A percentile compares a stretch with the other conserved stretches of the same genome.
phyloP scores from a whole-genome alignment of 2,797 vertebrate species.

The Pempheris klunzingeri region DNA sequence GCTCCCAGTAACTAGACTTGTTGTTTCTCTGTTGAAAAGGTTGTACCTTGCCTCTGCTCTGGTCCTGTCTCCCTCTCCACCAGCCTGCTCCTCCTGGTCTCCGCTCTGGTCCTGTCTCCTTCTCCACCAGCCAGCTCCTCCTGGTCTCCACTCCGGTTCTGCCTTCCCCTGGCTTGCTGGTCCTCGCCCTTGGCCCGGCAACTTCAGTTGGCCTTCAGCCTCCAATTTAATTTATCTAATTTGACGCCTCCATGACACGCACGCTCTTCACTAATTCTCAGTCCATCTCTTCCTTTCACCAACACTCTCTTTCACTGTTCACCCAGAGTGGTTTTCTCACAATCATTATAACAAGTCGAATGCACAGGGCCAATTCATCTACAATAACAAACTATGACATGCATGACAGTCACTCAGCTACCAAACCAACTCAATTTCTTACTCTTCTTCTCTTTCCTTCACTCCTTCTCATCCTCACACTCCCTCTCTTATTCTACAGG shows the following conservation, averaged over 20 bases:
- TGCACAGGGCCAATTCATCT: not conserved
- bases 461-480: constrained; percentile 13
- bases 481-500: not conserved
- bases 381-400: constrained; percentile 21
- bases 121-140: too few relatives aligned
- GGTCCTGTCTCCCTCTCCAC: too few relatives aligned
- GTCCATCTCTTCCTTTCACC: not conserved
- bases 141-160: too few relatives aligned
- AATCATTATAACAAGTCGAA: constrained; percentile 12
- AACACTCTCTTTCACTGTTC: not conserved
- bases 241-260: constrained; percentile 15
- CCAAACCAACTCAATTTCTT: constrained; percentile 34
- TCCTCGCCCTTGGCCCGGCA: too few relatives aligned
- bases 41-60: too few relatives aligned
- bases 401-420: constrained; percentile 16
- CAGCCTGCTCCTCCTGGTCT: too few relatives aligned
- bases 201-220: too few relatives aligned
- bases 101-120: too few relatives aligned
- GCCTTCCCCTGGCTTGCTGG: too few relatives aligned
- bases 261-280: constrained; percentile 12
- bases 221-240: too few relatives aligned
- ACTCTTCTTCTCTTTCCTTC: constrained; percentile 6
- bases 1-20: too few relatives aligned
- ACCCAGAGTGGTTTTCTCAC: constrained; percentile 2
- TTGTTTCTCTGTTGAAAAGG: too few relatives aligned